Base-by-base conservation (phyloP, 2,797 vertebrate genomes). In the Pangasius sanitwongsei region DNA sequence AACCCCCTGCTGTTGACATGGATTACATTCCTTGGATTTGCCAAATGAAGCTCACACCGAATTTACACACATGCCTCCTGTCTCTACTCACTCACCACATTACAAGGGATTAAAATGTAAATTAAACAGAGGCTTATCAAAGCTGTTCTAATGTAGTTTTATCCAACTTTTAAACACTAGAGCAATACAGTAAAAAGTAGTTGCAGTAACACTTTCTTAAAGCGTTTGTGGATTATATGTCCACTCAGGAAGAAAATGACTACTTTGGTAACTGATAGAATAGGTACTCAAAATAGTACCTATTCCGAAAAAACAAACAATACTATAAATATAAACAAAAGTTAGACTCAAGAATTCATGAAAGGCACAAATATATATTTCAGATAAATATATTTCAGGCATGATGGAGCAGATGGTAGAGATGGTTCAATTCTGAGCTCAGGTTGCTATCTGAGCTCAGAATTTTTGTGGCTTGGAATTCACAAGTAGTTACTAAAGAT, bases 1-100 rank as follows among this genome's bases (percentile, higher is more conserved):
- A 84, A 48, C 61, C 61, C 37, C 41, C n/a, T 83, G 61, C 28
- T 50, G 31, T 67, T 65, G 59, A 65, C 82, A 83, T 83, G 81
- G 61, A 44, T 63, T 63, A 48, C 7, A n/a, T 65, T 48, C 25
- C 37, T 65, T 65, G 59, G 25, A 48, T 83, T 83, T 65, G 59
- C 37, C 25, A 83, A 83, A 61, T 55, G 6, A 55, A 57, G 57
- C 37, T 83, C 34, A 83, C 13, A 83, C 25, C 1, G 3, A 31
- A 2, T n/a, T 16, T 67, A 50, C 37, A 83, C 25, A 50, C 44
- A 6, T 69, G 48, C 31, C 25, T 53, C 6, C 37, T 44, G 77
- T n/a, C 18, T 83, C 23, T 63, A 67, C n/a, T 69, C 53, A 65
- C 25, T 31, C 53, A n/a, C 3, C 41, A 83, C 16, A 31, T 50